These are phyloP conservation scores for Catharus ustulatus DNA, from an alignment of 2,797 vertebrate species.

Conservation along the genomic window DNA sequence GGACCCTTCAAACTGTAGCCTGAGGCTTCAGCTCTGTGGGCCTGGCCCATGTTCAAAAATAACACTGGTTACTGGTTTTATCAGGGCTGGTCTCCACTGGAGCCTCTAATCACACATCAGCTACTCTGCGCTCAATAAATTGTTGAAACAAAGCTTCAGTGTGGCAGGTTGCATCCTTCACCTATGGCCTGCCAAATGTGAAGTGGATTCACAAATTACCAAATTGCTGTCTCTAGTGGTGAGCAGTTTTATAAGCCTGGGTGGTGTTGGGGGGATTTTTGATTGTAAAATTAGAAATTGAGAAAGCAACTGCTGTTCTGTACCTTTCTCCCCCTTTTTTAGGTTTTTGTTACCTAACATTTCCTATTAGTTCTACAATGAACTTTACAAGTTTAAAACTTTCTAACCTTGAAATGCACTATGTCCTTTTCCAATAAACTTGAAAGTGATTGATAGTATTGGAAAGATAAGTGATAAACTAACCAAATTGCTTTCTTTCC, in stretches of 20 bases:
- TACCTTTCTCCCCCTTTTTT: not conserved
- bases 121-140: not conserved
- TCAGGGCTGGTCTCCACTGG: not conserved
- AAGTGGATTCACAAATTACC: not conserved
- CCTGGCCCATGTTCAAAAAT: not conserved
- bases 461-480: not conserved
- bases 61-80: not conserved
- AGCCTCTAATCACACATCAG: not conserved
- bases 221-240: not conserved
- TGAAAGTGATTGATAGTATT: not conserved
- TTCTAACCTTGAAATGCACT: not conserved
- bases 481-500: not conserved
- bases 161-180: not conserved
- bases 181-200: not conserved
- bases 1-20: not conserved
- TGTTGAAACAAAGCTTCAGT: not conserved
- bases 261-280: not conserved
- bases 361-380: not conserved
- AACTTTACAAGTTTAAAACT: not conserved
- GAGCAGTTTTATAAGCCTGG: not conserved
- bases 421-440: not conserved
- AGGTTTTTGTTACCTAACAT: not conserved
- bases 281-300: not conserved
- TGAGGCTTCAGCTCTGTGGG: not conserved
- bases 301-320: not conserved